A percentile compares a stretch with the other conserved stretches of the same genome.
These are phyloP conservation scores for Apis dorsata DNA, from an alignment of 1,140 invertebrate genomes.

Conservation along the genomic window DNA sequence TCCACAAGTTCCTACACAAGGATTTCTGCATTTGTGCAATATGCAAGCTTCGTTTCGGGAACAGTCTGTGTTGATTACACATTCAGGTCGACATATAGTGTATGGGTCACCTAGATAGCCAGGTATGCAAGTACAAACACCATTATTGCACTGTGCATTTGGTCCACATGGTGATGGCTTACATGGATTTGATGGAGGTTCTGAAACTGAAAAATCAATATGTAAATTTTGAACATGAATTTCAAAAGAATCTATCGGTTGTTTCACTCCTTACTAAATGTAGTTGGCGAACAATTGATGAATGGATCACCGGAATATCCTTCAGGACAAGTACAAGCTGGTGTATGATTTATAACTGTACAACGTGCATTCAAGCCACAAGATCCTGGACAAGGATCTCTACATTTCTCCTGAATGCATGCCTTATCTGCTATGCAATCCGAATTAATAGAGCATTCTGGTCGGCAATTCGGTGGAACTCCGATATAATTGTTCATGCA, in stretches of 20 bases:
- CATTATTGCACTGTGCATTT: conserved; percentile 83
- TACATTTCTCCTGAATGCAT: conserved; percentile 80
- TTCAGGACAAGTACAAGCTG: conserved; percentile 82
- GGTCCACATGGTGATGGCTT: conserved; percentile 85
- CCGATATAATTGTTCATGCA: conserved; percentile 82
- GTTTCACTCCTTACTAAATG: conserved; percentile 11
- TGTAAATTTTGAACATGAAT: neutral
- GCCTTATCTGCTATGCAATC: conserved; percentile 80
- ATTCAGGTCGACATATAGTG: conserved; percentile 84
- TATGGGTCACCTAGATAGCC: conserved; percentile 86
- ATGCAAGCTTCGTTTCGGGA: conserved; percentile 86
- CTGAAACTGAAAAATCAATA: conserved; percentile 22
- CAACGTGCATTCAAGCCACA: conserved; percentile 82
- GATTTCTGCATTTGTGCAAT: conserved; percentile 85
- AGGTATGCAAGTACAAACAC: conserved; percentile 83
- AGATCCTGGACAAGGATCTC: conserved; percentile 81
- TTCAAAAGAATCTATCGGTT: neutral
- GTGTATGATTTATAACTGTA: conserved; percentile 81
- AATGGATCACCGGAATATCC: conserved; percentile 81
- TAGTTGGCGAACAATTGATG: conserved; percentile 65
- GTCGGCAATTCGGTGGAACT: conserved; percentile 81
- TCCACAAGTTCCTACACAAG: conserved; percentile 87
- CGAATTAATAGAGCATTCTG: conserved; percentile 80
- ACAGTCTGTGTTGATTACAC: conserved; percentile 87
- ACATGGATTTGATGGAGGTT: conserved; percentile 80